Conservation (phyloP, 2,888 invertebrate species). For the Anagyrus pseudococci region DNA sequence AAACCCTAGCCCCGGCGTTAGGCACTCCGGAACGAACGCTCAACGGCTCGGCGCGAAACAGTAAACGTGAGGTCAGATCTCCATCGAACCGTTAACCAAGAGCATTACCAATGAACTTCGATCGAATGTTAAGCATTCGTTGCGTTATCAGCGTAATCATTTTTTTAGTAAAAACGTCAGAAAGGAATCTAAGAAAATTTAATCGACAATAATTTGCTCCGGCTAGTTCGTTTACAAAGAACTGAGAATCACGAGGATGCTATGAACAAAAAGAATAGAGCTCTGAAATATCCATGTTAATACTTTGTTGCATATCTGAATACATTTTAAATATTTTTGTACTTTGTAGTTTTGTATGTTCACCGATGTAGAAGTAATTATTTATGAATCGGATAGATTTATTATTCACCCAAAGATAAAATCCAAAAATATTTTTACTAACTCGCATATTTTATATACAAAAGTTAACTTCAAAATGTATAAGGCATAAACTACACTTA, state of each 20-base stretch:
- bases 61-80: slow-evolving; percentile 1
- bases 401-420: slow-evolving; percentile 53
- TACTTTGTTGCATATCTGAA: slow-evolving; percentile 2
- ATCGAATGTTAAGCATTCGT: too few species aligned
- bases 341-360: slow-evolving; percentile 8
- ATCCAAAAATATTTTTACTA: slow-evolving; percentile 58
- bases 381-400: slow-evolving; percentile 23
- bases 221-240: neutral
- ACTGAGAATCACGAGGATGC: neutral
- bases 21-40: neutral
- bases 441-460: slow-evolving; percentile 44
- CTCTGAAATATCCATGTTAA: neutral
- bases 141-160: too few species aligned
- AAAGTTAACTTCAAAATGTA: slow-evolving; percentile 10
- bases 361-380: slow-evolving; percentile 9
- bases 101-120: slow-evolving; percentile 4
- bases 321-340: slow-evolving; percentile 11
- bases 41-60: neutral
- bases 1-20: slow-evolving; percentile 43
- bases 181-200: too few species aligned
- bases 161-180: too few species aligned
- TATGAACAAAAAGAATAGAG: neutral
- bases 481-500: neutral
- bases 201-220: neutral
- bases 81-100: slow-evolving; percentile 7